phyloP scores from a whole-genome alignment of 2,888 invertebrate species.

The Isoperla grammatica region DNA sequence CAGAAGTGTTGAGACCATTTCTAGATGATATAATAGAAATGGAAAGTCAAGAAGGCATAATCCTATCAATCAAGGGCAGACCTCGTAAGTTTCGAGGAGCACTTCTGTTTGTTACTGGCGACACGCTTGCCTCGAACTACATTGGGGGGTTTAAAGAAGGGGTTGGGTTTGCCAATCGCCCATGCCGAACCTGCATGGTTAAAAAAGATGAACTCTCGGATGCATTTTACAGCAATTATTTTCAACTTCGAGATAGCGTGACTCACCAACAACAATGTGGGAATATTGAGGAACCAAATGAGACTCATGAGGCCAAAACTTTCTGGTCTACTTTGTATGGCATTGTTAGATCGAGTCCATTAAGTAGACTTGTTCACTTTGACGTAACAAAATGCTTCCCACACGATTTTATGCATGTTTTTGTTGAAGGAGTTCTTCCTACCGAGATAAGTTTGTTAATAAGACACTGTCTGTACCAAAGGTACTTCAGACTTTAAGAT shows the following conservation, averaged over 20 bases:
- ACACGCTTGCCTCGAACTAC: too few relatives aligned
- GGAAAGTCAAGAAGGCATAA: too few relatives aligned
- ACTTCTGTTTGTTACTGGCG: too few relatives aligned
- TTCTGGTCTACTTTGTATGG: constrained; percentile 6
- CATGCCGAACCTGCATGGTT: constrained; percentile 6
- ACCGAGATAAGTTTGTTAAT: constrained; percentile 21
- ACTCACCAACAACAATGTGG: neutral
- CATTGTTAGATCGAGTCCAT: neutral
- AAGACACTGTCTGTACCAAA: constrained; percentile 17
- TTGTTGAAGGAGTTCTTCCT: neutral
- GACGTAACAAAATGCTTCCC: constrained; percentile 1
- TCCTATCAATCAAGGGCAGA: too few relatives aligned
- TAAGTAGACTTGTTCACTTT: neutral
- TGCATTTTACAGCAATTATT: neutral
- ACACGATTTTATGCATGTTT: neutral
- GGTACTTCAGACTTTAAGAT: constrained; percentile 28
- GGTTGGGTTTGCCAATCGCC: neutral
- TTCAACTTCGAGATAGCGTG: neutral
- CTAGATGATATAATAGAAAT: too few relatives aligned
- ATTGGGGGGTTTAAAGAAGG: constrained; percentile 9
- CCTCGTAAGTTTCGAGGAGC: too few relatives aligned
- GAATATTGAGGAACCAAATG: neutral
- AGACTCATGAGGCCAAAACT: neutral
- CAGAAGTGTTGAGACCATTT: too few relatives aligned
- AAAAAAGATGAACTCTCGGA: neutral